These are phyloP conservation scores for Zygaena filipendulae DNA, from an alignment of 2,888 invertebrate species.

Conservation along the genomic window DNA sequence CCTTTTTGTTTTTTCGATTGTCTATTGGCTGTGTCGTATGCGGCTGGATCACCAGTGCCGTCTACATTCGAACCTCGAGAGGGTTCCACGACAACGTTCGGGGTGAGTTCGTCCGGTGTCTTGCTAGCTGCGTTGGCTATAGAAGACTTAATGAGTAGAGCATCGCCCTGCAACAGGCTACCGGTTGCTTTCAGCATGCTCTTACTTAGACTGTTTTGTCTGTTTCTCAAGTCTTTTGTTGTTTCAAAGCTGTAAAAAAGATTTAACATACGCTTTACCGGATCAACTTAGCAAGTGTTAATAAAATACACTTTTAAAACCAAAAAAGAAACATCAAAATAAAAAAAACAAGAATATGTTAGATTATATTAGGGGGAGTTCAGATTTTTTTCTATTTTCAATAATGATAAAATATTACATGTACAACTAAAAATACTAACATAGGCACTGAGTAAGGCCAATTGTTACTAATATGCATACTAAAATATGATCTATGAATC, in stretches of 20 bases:
- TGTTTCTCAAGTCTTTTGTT: constrained; percentile 54
- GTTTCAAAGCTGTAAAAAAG: constrained; percentile 45
- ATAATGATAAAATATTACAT: no score
- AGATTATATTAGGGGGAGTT: no score
- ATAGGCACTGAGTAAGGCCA: no score
- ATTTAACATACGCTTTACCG: no score
- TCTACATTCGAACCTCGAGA: constrained; percentile 24
- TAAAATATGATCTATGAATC: no score
- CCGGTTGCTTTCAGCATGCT: constrained; percentile 56
- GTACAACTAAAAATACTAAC: no score
- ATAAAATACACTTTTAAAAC: no score
- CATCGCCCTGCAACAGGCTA: constrained; percentile 52
- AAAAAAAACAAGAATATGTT: no score
- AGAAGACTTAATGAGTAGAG: constrained; percentile 48
- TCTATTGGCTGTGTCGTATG: constrained; percentile 31
- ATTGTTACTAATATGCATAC: no score
- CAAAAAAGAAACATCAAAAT: no score
- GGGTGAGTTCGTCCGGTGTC: constrained; percentile 39
- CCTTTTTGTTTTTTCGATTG: constrained; percentile 39
- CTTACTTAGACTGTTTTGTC: constrained; percentile 57
- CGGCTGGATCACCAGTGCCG: constrained; percentile 17
- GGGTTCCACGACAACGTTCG: constrained; percentile 35
- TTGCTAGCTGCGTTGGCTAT: constrained; percentile 37
- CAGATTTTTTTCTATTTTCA: no score
- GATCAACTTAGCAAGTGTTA: no score